Evolutionary conservation across 2,888 invertebrate species (phyloP), one percentile per base, ranked within the genome.

Genomic region (Endotricha flammealis): DNA sequence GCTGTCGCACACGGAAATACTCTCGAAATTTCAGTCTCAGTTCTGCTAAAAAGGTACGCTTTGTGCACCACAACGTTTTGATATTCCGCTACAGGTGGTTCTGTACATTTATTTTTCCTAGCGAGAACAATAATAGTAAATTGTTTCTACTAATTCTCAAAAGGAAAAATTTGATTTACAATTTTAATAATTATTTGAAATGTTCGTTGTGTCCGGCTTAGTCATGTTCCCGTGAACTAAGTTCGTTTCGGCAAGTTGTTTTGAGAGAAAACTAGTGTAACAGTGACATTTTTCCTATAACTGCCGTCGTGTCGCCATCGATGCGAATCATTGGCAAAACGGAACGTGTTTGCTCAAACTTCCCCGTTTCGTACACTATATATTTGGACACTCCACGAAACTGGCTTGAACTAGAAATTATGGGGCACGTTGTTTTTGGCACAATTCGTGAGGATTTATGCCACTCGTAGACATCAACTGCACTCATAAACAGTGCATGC

Each of bases 401-500:
- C 60, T 63, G 57, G 57, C 50, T 51, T 45, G 52, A 56, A 53
- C 55, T 46, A 51, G 57, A 57, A 66, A 60, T 57, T 59, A 53
- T 66, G 57, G 65, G 59, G 57, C 63, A 54, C 62, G 64, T 67
- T 71, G 71, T 75, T 77, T 74, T 75, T 71, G 71, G 74, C 72
- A 71, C 65, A 54, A 56, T 60, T 60, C 67, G 64, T 56, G 52
- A 61, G 59, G 70, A 82, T 82, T 82, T 83, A 82, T 78, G 72
- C 64, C 52, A 57, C 55, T 53, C 58, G 50, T 57, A 59, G 67
- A 67, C 70, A 77, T 78, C 80, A 77, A 76, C 64, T 74, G 71
- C 76, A 75, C 78, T 77, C 80, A 77, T 81, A 80, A 80, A 82
- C 74, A 67, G 70, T 65, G 69, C 67, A 67, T 62, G 64, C 63